Conservation (phyloP, 2,113 vertebrate species). For the Odocoileus hemionus region DNA sequence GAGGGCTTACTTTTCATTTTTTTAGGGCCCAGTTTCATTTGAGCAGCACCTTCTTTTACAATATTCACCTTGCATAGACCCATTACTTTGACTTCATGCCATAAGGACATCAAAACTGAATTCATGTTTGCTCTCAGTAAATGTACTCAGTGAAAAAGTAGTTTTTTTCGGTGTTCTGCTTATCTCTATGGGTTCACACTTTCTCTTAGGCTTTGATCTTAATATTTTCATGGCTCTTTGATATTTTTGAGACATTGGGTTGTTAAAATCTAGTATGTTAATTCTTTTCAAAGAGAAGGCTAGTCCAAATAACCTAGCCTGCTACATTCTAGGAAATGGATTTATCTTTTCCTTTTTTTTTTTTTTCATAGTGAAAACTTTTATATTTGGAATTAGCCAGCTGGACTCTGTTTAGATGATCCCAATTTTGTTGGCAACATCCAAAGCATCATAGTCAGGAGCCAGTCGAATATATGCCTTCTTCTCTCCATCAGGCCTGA, state of each 20-base stretch:
- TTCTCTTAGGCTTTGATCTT: conserved; percentile 29
- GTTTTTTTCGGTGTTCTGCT: background rate
- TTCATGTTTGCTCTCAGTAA: background rate
- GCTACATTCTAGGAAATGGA: background rate
- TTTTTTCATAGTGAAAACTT: too few species aligned
- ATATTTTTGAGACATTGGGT: background rate
- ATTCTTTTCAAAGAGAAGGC: background rate
- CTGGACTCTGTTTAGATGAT: too few species aligned
- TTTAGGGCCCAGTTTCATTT: background rate
- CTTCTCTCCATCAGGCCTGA: too few species aligned
- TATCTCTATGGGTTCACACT: background rate
- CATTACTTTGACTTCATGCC: background rate
- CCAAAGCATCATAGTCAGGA: too few species aligned
- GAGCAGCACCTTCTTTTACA: background rate
- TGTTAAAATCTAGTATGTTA: background rate
- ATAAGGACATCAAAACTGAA: background rate
- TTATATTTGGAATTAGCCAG: too few species aligned
- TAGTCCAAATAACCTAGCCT: background rate
- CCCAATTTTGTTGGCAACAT: too few species aligned
- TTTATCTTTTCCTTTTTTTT: background rate
- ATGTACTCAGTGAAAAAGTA: background rate
- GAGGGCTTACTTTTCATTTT: background rate
- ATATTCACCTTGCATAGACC: background rate
- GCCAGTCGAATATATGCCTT: too few species aligned
- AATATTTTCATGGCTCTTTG: background rate